Evolutionary conservation across 2,113 vertebrate species (phyloP).

Genomic region (chimpanzee (Pan troglodytes)): DNA sequence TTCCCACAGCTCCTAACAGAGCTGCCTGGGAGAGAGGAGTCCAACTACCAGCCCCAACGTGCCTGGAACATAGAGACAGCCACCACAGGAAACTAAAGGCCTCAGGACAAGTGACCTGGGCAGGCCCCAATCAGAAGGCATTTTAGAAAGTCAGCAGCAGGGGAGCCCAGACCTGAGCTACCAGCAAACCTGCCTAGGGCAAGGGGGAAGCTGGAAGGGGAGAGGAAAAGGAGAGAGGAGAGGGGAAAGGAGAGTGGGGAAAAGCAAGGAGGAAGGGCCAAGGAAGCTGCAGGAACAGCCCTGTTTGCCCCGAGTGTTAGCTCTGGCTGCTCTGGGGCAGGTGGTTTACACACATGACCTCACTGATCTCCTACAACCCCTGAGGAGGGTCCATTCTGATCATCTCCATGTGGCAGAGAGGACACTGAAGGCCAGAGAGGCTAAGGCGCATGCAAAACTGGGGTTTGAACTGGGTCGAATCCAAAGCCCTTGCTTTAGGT

Average conservation of each 20-base stretch:
- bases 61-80: background rate
- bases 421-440: background rate
- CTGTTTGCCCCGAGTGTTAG: background rate
- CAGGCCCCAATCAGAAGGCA: background rate
- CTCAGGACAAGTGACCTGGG: background rate
- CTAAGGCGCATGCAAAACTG: background rate
- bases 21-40: background rate
- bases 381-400: background rate
- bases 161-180: background rate
- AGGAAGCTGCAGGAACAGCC: background rate
- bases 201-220: background rate
- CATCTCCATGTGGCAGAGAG: background rate
- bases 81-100: background rate
- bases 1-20: background rate
- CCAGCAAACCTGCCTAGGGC: background rate
- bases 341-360: background rate
- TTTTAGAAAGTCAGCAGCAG: background rate
- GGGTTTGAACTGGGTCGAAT: background rate
- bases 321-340: background rate
- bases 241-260: background rate
- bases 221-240: background rate
- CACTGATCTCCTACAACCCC: background rate
- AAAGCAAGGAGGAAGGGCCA: background rate
- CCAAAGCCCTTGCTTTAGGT: background rate
- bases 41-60: background rate